Evolutionary conservation across 2,113 vertebrate genomes (phyloP), one percentile per base, ranked within the genome.

Genomic region (Corvus cornix): DNA sequence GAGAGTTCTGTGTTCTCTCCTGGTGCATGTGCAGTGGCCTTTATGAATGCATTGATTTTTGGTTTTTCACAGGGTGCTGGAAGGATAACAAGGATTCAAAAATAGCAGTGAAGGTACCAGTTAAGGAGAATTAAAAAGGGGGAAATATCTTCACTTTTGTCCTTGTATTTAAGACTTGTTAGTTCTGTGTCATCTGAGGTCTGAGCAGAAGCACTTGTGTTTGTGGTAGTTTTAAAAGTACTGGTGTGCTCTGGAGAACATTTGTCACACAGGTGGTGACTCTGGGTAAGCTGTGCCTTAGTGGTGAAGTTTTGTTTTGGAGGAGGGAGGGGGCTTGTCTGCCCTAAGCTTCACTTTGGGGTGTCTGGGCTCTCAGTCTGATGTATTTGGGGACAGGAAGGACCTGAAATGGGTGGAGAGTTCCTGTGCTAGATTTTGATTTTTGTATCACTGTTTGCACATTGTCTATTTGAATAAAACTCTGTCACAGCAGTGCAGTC

Each of bases 51-150:
- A 44, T 18, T 72, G 87, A 78, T 55, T 78, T 81, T 35, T 21
- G n/a, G 0, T 18, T 80, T 95, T 83, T 92, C 69, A 74, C 39
- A 51, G 79, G 37, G 60, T 86, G 46, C 28, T 89, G 39, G 48
- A 84, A 89, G 60, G 69, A 63, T 73, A 92, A 35, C 76, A 28
- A 51, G n/a, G 77, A 23, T 76, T 87, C 58, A 79, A 48, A 95
- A 92, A 56, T 33, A 85, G 63, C 44, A 26, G 15, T 72, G 70
- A 85, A 88, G 52, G 35, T 59, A 48, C 19, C 3, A 1, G 39
- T 62, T 92, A 55, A 51, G 33, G 69, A 59, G 74, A 68, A 19
- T n/a, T 49, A 75, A 62, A 93, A 78, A 39, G 56, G 33, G 18
- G 72, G 8, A 43, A 74, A 66, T 37, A 39, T 12, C 55, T 78